Conservation (phyloP, 1,140 invertebrate genomes). For the Bacillus rossius region DNA sequence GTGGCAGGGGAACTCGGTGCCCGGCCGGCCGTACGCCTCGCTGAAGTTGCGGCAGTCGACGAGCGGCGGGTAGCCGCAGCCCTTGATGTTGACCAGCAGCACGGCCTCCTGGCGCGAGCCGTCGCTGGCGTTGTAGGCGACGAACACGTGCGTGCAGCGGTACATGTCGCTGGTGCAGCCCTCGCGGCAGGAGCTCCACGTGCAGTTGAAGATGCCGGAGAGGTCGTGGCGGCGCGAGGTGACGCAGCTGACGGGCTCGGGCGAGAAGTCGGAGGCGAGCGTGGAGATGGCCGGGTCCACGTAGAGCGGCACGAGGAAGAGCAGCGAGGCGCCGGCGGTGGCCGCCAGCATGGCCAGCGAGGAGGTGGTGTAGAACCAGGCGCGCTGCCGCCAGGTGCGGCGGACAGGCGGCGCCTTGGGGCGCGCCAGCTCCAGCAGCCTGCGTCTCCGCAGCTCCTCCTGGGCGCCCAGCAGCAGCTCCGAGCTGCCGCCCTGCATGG, state of each 20-base stretch:
- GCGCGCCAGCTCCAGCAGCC: slow-evolving; percentile 57
- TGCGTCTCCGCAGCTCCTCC: slow-evolving; percentile 61
- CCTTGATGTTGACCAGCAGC: slow-evolving; percentile 72
- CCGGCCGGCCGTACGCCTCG: slow-evolving; percentile 63
- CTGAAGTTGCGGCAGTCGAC: slow-evolving; percentile 83
- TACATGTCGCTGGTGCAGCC: slow-evolving; percentile 85
- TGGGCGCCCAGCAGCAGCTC: slow-evolving; percentile 74
- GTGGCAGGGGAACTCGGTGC: slow-evolving; percentile 73
- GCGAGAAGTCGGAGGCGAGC: slow-evolving; percentile 74
- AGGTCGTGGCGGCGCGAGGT: slow-evolving; percentile 69
- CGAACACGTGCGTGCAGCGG: slow-evolving; percentile 79
- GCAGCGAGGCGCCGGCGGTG: slow-evolving; percentile 71
- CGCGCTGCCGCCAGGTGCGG: slow-evolving; percentile 65
- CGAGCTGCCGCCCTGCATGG: slow-evolving; percentile 76
- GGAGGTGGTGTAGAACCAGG: slow-evolving; percentile 72
- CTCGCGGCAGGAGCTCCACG: slow-evolving; percentile 80
- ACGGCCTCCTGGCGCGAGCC: slow-evolving; percentile 50
- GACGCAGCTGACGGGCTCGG: slow-evolving; percentile 69
- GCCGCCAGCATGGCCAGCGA: slow-evolving; percentile 70
- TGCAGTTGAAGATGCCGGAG: slow-evolving; percentile 73
- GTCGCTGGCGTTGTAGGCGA: slow-evolving; percentile 54
- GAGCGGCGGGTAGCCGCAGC: slow-evolving; percentile 82
- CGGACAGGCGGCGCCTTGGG: slow-evolving; percentile 47
- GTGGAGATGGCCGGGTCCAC: slow-evolving; percentile 87
- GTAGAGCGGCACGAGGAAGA: slow-evolving; percentile 84